Percentiles rank a stretch among this genome's conserved stretches.
Conservation (phyloP, 2,113 vertebrate genomes). For the Asarcornis scutulata region DNA sequence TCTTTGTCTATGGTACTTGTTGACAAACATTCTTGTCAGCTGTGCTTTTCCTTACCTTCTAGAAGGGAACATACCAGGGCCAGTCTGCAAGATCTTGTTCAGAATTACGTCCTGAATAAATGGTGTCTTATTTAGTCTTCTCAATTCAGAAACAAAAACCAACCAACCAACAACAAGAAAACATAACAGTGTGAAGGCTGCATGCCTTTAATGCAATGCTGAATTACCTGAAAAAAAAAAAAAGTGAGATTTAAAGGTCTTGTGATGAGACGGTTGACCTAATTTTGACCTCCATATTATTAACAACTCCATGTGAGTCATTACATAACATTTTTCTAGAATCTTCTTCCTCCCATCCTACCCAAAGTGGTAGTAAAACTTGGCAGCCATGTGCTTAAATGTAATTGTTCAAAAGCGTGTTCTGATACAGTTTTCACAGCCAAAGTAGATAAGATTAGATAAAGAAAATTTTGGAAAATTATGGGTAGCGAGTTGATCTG, state of each 20-base stretch:
- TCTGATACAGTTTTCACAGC: background rate
- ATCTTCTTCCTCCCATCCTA: background rate
- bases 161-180: background rate
- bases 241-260: background rate
- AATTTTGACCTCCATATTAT: background rate
- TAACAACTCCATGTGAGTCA: background rate
- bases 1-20: background rate
- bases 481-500: background rate
- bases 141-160: background rate
- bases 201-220: background rate
- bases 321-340: background rate
- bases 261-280: background rate
- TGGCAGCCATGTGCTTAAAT: background rate
- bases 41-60: background rate
- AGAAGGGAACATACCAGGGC: background rate
- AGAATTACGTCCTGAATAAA: background rate
- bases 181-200: background rate
- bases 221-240: background rate
- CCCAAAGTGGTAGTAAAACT: background rate
- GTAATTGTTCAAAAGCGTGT: background rate
- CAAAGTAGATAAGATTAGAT: background rate
- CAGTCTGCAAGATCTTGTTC: background rate
- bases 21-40: background rate
- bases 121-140: background rate
- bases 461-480: conserved; percentile 4